These are phyloP conservation scores for Lobophora halterata DNA, from an alignment of 2,888 invertebrate species.

Conservation along the genomic window DNA sequence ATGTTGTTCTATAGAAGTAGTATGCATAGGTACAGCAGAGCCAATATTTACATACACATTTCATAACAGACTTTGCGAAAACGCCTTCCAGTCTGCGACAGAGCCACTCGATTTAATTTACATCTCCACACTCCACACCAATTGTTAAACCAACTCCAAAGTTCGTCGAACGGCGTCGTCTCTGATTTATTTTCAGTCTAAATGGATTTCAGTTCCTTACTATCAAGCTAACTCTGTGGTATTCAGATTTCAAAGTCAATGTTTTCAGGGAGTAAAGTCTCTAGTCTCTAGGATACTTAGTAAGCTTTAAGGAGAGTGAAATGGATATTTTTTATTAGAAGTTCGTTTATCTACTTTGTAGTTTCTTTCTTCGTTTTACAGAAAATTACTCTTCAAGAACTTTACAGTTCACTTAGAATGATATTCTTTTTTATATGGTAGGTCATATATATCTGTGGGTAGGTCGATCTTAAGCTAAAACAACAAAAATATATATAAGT, in stretches of 20 bases:
- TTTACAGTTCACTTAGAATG: too few species aligned
- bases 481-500: too few species aligned
- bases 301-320: slow-evolving; percentile 1
- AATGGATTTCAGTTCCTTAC: slow-evolving; percentile 68
- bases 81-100: slow-evolving; percentile 38
- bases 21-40: too few species aligned
- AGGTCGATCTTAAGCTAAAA: too few species aligned
- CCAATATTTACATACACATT: too few species aligned
- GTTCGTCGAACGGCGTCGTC: slow-evolving; percentile 67
- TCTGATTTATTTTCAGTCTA: slow-evolving; percentile 70
- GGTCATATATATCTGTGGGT: too few species aligned
- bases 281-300: slow-evolving; percentile 4
- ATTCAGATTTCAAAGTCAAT: slow-evolving; percentile 16
- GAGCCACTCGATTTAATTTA: slow-evolving; percentile 75
- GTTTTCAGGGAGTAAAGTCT: slow-evolving; percentile 10
- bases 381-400: too few species aligned
- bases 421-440: too few species aligned
- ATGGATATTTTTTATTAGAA: background rate
- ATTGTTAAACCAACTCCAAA: slow-evolving; percentile 68
- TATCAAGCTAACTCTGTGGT: slow-evolving; percentile 43
- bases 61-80: slow-evolving; percentile 13
- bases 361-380: too few species aligned
- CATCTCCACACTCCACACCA: slow-evolving; percentile 66
- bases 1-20: too few species aligned
- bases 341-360: too few species aligned